phyloP scores from a whole-genome alignment of 2,797 vertebrate genomes.

The Florisuga fusca region DNA sequence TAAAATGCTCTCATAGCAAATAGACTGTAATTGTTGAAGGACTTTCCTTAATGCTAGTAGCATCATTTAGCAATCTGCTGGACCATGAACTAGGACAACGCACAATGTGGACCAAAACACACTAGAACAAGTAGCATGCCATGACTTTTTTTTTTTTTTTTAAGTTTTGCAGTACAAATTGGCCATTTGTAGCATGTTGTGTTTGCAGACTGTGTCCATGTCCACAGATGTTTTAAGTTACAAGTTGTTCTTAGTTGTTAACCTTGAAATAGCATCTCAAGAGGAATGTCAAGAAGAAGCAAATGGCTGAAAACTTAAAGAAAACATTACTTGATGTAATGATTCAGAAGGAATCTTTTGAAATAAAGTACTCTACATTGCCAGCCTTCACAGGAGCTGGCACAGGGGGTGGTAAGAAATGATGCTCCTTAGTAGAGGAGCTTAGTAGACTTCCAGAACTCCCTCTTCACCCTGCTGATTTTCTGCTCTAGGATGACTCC shows the following conservation, averaged over 20 bases:
- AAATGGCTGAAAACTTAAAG: not conserved
- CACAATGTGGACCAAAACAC: not conserved
- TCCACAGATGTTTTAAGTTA: constrained; percentile 16
- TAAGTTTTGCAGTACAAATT: not conserved
- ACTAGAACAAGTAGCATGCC: not conserved
- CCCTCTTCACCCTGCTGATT: not conserved
- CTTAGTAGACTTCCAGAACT: not conserved
- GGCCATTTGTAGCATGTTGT: not conserved
- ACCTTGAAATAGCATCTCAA: not conserved
- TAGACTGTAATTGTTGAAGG: not conserved
- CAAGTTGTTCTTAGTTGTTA: not conserved
- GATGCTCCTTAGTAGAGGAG: not conserved
- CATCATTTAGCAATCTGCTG: not conserved
- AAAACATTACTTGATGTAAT: not conserved
- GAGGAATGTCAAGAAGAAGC: not conserved
- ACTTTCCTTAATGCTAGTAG: not conserved
- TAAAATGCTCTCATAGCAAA: not conserved
- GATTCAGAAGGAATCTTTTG: not conserved
- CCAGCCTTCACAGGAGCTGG: not conserved
- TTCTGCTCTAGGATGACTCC: not conserved
- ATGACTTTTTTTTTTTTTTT: not conserved
- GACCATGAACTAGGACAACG: not conserved
- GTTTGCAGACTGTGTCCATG: not conserved
- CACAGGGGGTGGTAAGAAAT: not conserved
- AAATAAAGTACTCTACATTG: not conserved